Conservation (phyloP, 2,888 invertebrate genomes). For the Cheilosia urbana region DNA sequence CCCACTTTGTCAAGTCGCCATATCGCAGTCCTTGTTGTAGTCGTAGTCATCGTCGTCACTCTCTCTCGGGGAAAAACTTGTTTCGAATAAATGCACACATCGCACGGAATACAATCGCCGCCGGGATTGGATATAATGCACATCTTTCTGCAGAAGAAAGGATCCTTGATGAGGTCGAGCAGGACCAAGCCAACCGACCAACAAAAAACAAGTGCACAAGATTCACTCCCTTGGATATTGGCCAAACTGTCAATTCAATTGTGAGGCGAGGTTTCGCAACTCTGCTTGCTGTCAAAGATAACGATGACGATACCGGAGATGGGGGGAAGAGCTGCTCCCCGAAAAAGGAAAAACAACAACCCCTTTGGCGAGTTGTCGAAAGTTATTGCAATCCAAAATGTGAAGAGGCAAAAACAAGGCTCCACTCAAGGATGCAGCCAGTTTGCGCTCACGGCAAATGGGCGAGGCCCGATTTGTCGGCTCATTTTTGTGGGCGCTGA, state of each 20-base stretch:
- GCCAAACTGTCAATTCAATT: constrained; percentile 82
- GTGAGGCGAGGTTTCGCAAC: constrained; percentile 49
- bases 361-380: constrained; percentile 49
- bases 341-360: constrained; percentile 8
- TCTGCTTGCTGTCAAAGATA: constrained; percentile 53
- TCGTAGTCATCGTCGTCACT: not conserved
- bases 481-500: constrained; percentile 68
- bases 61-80: constrained; percentile 44
- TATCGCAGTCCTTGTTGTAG: not conserved
- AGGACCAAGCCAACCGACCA: constrained; percentile 6
- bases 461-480: constrained; percentile 72
- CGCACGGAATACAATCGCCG: constrained; percentile 60
- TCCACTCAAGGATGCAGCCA: constrained; percentile 53
- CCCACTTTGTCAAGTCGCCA: constrained; percentile 36
- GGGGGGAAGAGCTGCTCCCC: not conserved
- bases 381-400: constrained; percentile 42
- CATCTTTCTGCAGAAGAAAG: constrained; percentile 59
- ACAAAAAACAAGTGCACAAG: constrained; percentile 60
- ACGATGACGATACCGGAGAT: constrained; percentile 41
- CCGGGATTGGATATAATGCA: constrained; percentile 60
- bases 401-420: constrained; percentile 25
- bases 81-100: constrained; percentile 62
- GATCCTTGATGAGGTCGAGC: constrained; percentile 67
- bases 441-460: constrained; percentile 47
- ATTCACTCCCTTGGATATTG: constrained; percentile 79